phyloP scores from a whole-genome alignment of 2,888 invertebrate species.

The Drosophila meridiana region DNA sequence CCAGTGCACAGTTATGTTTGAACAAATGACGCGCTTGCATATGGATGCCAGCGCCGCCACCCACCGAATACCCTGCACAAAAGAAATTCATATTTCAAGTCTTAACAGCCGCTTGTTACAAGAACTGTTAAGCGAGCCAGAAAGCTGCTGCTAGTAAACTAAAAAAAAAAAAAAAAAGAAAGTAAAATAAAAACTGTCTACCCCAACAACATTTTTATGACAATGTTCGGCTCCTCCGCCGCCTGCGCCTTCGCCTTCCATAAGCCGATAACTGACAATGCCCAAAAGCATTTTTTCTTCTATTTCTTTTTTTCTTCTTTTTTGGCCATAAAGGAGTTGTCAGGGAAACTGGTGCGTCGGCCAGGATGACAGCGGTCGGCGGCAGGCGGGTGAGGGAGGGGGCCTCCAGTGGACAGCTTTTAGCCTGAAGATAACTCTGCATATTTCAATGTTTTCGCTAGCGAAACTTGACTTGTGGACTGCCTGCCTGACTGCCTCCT shows the following conservation, averaged over 20 bases:
- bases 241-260: constrained; percentile 10
- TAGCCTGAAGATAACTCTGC: constrained; percentile 68
- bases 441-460: constrained; percentile 77
- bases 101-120: constrained; percentile 58
- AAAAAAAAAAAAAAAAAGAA: too few relatives aligned
- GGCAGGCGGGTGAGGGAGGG: not conserved
- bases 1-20: constrained; percentile 51
- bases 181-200: constrained; percentile 28
- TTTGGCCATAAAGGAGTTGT: constrained; percentile 72
- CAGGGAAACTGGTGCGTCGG: constrained; percentile 73
- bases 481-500: constrained; percentile 18
- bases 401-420: constrained; percentile 22
- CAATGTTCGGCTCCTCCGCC: constrained; percentile 52
- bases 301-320: constrained; percentile 40
- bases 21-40: constrained; percentile 63
- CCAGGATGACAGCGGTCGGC: constrained; percentile 51
- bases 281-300: constrained; percentile 69
- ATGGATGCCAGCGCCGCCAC: constrained; percentile 28
- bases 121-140: constrained; percentile 55
- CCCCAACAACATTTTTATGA: constrained; percentile 68
- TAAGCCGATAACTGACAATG: constrained; percentile 79
- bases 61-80: constrained; percentile 38
- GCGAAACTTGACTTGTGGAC: constrained; percentile 71
- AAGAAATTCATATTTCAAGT: constrained; percentile 75
- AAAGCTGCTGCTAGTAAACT: constrained; percentile 10